phyloP scores from a whole-genome alignment of 2,797 vertebrate species.

The Gymnoscopelus microlampas region DNA sequence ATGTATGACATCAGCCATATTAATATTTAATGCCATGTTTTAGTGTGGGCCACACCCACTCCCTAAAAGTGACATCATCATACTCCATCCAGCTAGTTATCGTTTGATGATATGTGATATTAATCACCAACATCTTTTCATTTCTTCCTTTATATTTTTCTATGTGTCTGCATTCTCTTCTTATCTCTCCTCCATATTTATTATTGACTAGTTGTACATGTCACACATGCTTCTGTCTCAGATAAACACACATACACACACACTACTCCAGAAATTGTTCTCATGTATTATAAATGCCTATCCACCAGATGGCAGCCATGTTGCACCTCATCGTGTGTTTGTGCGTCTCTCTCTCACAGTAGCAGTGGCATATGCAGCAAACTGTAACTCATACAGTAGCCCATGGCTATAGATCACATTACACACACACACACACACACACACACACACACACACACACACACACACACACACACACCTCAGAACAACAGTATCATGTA shows the following conservation, averaged over 20 bases:
- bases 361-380: constrained; percentile 1
- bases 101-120: no score
- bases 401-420: constrained; percentile 13
- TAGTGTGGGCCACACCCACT: no score
- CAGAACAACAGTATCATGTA: no score
- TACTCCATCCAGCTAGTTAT: no score
- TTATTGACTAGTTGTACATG: neutral
- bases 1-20: no score
- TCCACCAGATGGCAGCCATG: constrained; percentile 25
- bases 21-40: no score
- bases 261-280: neutral
- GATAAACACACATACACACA: neutral
- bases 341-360: neutral
- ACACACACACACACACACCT: neutral
- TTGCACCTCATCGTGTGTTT: neutral
- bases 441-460: neutral
- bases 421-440: constrained; percentile 5
- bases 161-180: neutral
- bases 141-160: neutral
- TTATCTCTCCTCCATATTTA: neutral
- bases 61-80: no score
- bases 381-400: constrained; percentile 5
- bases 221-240: neutral
- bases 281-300: constrained; percentile 25
- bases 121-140: neutral